Base-by-base conservation (phyloP, 2,797 vertebrate genomes). In the Lepus townsendii region DNA sequence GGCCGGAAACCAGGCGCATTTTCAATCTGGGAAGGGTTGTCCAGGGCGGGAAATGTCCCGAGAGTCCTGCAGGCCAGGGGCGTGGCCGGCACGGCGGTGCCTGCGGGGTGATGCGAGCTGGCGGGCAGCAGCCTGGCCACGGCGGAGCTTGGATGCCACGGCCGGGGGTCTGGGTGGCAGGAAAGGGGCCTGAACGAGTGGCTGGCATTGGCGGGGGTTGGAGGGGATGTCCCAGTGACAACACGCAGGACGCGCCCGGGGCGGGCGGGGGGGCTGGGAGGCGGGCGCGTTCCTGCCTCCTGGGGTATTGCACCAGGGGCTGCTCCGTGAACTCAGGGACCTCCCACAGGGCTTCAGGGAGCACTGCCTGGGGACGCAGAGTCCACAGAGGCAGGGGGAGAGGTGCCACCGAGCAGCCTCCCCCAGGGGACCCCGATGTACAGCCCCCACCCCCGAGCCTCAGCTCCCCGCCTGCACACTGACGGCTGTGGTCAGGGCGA, bases 241-340 rank as follows among this genome's bases (percentile, higher is more conserved):
- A 2, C 0, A 14, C 2, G 47, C 27, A 27, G 52, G 35, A 14
- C 1, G 38, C 6, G 8, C 2, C 5, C 1, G 20, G 14, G 26
- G 63, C 42, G 17, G 35, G 35, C 35, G 35, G 35, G 35, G 35
- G 62, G 38, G 17, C 10, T 9, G n/a, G n/a, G 30, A 63, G 47
- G 66, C 72, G 35, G 93, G 63, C 19, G 17, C 54, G 14, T 57
- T 16, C 14, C 54, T 12, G 1, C 7, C 42, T 47, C 42, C 42
- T 47, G 42, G 42, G 42, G 8, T 47, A 9, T 47, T 47, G 42
- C 42, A 8, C 42, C 19, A 6, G 3, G 22, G 54, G 17, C 54
- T 57, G 54, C 54, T 57, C 13, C 19, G 17, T 57, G 54, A 57
- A 20, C 19, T 57, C 54, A 57, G 4, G 13, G 19, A 16, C 14